A percentile compares a stretch with the other conserved stretches of the same genome.
phyloP scores from a whole-genome alignment of 1,140 invertebrate species.

The Meloidogyne hapla region DNA sequence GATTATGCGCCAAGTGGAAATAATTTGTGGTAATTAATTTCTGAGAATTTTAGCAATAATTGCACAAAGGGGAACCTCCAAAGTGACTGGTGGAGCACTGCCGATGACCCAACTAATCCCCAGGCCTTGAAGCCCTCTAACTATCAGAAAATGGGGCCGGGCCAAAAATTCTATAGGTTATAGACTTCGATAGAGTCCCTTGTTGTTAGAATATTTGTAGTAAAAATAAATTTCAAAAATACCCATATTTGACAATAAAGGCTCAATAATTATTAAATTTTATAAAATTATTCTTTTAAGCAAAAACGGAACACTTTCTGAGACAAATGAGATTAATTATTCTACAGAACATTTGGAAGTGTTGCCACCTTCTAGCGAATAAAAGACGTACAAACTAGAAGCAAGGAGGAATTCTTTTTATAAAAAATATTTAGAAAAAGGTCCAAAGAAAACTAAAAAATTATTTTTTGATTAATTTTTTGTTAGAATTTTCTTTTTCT shows the following conservation, averaged over 20 bases:
- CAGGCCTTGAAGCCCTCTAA: too few species aligned
- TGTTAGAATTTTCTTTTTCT: constrained; percentile 13
- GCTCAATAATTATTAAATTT: too few species aligned
- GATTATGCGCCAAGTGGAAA: constrained; percentile 12
- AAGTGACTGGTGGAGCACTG: too few species aligned
- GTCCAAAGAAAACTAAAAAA: neutral
- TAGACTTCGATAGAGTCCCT: too few species aligned
- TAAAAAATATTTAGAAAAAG: neutral
- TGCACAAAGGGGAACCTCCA: too few species aligned
- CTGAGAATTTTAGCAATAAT: too few species aligned
- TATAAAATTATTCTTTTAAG: neutral
- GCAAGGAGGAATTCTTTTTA: neutral
- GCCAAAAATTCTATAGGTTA: too few species aligned
- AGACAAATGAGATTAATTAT: constrained; percentile 16
- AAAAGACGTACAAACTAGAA: neutral
- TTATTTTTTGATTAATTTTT: neutral
- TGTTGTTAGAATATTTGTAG: too few species aligned
- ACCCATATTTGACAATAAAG: too few species aligned
- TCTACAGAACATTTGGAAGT: neutral
- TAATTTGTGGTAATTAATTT: constrained; percentile 7
- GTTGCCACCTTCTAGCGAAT: neutral
- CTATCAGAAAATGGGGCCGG: too few species aligned
- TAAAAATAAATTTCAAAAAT: too few species aligned
- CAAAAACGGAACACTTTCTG: constrained; percentile 15
- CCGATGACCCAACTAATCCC: too few species aligned